Percentiles rank a stretch among this genome's conserved stretches.
phyloP scores from a whole-genome alignment of 2,113 vertebrate genomes.

The Periophthalmodon schlosseri region DNA sequence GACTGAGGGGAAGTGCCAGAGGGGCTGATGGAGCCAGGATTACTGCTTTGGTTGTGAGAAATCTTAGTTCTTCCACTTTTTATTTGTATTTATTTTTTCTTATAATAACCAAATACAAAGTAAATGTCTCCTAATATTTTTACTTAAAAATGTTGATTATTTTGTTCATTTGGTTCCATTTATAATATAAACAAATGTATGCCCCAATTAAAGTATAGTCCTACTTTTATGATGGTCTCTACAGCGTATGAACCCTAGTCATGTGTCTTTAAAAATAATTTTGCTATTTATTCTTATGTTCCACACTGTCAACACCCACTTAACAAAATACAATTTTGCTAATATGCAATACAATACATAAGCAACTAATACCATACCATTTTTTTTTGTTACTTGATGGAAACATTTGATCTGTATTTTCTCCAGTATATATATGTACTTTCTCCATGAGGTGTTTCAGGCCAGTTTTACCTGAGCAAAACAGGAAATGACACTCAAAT shows the following conservation, averaged over 20 bases:
- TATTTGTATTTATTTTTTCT: neutral
- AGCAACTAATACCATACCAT: neutral
- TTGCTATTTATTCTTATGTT: neutral
- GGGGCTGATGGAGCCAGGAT: slow-evolving; percentile 16
- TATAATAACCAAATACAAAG: no score
- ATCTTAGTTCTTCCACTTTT: neutral
- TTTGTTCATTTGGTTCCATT: no score
- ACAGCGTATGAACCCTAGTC: no score
- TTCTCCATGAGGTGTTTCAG: slow-evolving; percentile 22
- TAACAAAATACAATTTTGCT: neutral
- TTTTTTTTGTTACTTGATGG: neutral
- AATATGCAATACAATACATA: neutral
- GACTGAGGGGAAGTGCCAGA: slow-evolving; percentile 12
- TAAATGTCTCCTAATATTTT: no score
- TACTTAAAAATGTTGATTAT: no score
- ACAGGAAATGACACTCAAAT: slow-evolving; percentile 34
- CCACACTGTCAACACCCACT: neutral
- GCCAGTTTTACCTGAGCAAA: slow-evolving; percentile 9
- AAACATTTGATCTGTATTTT: neutral
- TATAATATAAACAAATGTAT: no score
- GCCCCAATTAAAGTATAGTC: no score
- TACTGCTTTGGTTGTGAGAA: neutral
- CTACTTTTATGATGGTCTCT: no score
- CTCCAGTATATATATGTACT: neutral
- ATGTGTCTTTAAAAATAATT: no score